Base-by-base conservation (phyloP, 2,888 invertebrate species). In the Torymus texanus region DNA sequence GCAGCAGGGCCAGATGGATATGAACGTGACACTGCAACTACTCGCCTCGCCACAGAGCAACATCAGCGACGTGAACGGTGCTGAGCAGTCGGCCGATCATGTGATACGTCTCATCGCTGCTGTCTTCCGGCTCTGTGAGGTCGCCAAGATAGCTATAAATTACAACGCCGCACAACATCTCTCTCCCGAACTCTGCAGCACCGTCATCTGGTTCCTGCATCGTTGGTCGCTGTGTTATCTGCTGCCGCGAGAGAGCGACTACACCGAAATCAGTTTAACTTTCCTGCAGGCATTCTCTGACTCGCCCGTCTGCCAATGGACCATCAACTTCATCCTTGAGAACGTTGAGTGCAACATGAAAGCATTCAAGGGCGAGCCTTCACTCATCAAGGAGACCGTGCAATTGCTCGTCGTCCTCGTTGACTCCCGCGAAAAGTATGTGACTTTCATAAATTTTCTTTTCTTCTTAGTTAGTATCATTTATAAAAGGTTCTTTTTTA, bases 111-210 rank as follows among this genome's bases (percentile, higher is more conserved):
- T 97, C 81, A 92, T 95, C 62, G 93, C 94, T 4, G 93, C 94
- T 83, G 92, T 96, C 8, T 92, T 97, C 79, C 93, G 94, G 65
- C 91, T 97, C 72, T 95, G 95, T 88, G 93, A 94, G 71, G 93
- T 96, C 84, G 95, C 97, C 88, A 94, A 94, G 82, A 93, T 94
- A 1, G 94, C 95, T 0, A 91, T 95, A 24, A 93, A 94, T 79
- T 94, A 94, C 0, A 94, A 94, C 78, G 91, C 95, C 80, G 91
- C 92, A 0, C 92, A 92, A 82, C 91, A 93, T 82, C 92, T 96
- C 84, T 96, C 96, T 88, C 96, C 96, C 0, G 95, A 96, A 89
- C 93, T 97, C 1, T 94, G 94, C 1, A 93, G 94, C 62, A 94
- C 95, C 0, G 91, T 95, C 65, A 94, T 95, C 84, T 97, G 96